Base-by-base conservation (phyloP, 2,797 vertebrate genomes). In the Ptychadena robeensis region DNA sequence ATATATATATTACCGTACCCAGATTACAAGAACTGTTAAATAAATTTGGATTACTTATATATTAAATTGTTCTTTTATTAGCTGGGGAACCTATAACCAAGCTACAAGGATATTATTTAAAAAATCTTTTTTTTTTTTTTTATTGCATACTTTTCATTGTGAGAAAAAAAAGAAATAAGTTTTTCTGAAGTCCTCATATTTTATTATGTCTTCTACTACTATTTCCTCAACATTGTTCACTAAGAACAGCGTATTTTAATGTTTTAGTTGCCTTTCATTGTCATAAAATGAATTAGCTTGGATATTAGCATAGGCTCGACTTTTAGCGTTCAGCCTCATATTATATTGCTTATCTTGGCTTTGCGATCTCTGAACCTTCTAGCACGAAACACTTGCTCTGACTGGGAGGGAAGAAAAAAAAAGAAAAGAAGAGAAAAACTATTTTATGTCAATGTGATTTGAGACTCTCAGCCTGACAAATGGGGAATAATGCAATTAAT, bases 401-500 rank as follows among this genome's bases (percentile, higher is more conserved):
- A 28, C 63, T 75, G 40, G 15, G 44, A 15, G 18, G 44, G 1
- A 53, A 53, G 22, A 53, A 73, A 9, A 34, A 27, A 25, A 78
- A 3, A 14, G 53, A 73, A 9, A 34, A 27, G 30, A 78, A 3
- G n/a, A 65, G 82, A 68, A 79, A 83, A 79, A 80, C 64, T 80
- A 74, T 59, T 80, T 80, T 80, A 63, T 75, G 53, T 84, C 63
- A 79, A 63, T 57, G 77, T 68, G 82, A 84, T 84, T 84, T 67
- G 70, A 84, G 70, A 64, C 82, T 63, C 18, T 27, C 77, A 75
- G 75, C 30, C 71, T 70, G 77, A 75, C 82, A 67, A 80, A 57
- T 61, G 71, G 82, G 82, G 67, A 84, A 84, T 75, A 32, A 67
- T 80, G 82, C 77, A 80, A 80, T 84, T 84, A 80, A 84, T 84